Evolutionary conservation across 2,797 vertebrate species (phyloP).

Genomic region (Morelia viridis): DNA sequence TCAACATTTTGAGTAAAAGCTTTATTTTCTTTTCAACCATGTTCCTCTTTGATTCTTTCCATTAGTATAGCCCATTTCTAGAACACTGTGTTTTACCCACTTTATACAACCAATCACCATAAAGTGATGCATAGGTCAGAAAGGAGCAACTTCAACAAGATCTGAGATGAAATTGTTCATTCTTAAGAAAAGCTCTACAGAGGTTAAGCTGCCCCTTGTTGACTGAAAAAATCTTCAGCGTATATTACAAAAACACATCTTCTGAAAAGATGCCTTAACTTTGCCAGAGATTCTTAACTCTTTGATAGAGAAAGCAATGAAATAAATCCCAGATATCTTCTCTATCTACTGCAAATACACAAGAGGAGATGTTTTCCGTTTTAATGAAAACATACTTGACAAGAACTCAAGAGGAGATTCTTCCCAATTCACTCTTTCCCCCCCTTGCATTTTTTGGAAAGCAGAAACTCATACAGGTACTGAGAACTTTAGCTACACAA

Average conservation of each 20-base stretch:
- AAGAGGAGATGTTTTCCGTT: neutral
- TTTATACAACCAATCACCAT: neutral
- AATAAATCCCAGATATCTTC: neutral
- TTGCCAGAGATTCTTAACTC: neutral
- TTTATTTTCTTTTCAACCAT: neutral
- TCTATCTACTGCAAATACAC: neutral
- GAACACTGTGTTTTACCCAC: neutral
- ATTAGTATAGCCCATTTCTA: neutral
- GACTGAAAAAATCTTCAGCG: neutral
- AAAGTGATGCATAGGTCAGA: neutral
- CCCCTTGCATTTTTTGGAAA: neutral
- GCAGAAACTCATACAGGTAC: neutral
- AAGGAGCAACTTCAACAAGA: neutral
- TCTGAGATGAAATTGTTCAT: neutral
- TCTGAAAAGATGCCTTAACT: neutral
- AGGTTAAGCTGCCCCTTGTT: neutral
- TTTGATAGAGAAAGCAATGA: neutral
- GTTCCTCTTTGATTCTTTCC: neutral
- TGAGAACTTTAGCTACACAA: neutral
- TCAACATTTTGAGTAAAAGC: neutral
- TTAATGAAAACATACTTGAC: neutral
- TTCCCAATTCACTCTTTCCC: neutral
- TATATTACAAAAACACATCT: neutral
- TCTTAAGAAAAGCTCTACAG: neutral
- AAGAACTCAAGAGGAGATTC: neutral